These are phyloP conservation scores for Lophura swinhoii DNA, from an alignment of 2,797 vertebrate genomes.

Conservation along the genomic window DNA sequence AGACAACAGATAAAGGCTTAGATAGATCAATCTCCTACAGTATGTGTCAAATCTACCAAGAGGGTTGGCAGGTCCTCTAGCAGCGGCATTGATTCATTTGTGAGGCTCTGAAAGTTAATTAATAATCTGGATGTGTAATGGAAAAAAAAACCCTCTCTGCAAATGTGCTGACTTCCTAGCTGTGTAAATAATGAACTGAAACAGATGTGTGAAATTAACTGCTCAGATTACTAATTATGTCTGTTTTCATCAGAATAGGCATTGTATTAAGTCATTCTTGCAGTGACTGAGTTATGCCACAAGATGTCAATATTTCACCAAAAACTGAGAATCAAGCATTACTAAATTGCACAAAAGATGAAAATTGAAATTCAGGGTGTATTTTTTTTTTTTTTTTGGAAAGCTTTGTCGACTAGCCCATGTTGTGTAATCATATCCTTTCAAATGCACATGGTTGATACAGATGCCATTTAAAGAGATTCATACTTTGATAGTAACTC, in stretches of 20 bases:
- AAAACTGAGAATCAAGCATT: neutral
- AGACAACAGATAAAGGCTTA: neutral
- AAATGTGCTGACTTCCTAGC: rapidly evolving
- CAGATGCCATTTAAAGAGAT: neutral
- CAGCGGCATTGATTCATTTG: neutral
- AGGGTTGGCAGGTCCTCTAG: neutral
- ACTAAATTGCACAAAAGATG: neutral
- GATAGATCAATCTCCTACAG: neutral
- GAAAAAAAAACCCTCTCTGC: neutral
- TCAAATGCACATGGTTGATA: neutral
- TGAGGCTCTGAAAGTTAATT: neutral
- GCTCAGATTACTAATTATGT: neutral
- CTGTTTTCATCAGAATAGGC: neutral
- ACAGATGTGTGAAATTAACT: neutral
- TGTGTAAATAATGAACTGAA: neutral
- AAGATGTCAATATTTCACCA: slow-evolving; percentile 36
- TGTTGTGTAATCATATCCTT: neutral
- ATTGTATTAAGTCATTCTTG: neutral
- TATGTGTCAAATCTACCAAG: neutral
- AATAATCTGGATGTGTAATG: neutral
- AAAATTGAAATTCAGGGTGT: neutral
- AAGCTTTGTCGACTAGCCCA: neutral
- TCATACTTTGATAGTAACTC: neutral
- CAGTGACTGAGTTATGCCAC: slow-evolving; percentile 1
- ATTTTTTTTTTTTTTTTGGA: neutral